Conservation (phyloP, 2,113 vertebrate species). For the Cryptomyrus ogoouensis region DNA sequence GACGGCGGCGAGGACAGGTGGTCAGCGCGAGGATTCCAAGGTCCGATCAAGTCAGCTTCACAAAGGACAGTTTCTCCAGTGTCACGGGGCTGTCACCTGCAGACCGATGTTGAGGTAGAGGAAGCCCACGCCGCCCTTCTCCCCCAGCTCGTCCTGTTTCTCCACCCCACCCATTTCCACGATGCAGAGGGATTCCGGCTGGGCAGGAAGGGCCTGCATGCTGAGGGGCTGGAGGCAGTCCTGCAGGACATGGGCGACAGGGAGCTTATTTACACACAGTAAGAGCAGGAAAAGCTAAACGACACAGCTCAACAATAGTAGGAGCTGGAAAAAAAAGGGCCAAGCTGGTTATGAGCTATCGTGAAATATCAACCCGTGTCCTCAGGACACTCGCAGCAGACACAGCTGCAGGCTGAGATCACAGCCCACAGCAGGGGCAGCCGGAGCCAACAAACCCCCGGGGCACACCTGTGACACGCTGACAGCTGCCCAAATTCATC, state of each 20-base stretch:
- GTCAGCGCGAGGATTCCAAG: background rate
- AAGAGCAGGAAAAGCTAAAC: background rate
- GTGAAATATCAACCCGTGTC: background rate
- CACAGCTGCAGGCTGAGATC: background rate
- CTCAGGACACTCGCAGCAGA: background rate
- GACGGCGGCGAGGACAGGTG: background rate
- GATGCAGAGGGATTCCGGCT: constrained; percentile 91
- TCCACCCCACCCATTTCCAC: constrained; percentile 98
- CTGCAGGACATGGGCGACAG: constrained; percentile 44
- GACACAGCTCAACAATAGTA: background rate
- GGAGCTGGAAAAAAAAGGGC: background rate
- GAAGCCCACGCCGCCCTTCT: constrained; percentile 90
- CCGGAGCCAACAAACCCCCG: no score
- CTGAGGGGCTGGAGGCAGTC: constrained; percentile 93
- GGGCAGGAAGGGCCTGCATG: constrained; percentile 94
- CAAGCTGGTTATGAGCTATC: background rate
- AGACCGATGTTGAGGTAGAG: constrained; percentile 95
- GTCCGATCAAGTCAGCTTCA: background rate
- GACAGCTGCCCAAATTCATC: background rate
- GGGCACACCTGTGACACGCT: background rate
- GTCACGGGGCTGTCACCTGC: constrained; percentile 64
- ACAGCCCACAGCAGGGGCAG: no score
- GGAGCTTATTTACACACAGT: background rate
- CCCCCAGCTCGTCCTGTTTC: constrained; percentile 93
- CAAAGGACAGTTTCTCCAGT: background rate